A percentile compares a stretch with the other conserved stretches of the same genome.
Evolutionary conservation across 23 tunicate genomes (phyloP).

Genomic region (Oikopleura dioica): DNA sequence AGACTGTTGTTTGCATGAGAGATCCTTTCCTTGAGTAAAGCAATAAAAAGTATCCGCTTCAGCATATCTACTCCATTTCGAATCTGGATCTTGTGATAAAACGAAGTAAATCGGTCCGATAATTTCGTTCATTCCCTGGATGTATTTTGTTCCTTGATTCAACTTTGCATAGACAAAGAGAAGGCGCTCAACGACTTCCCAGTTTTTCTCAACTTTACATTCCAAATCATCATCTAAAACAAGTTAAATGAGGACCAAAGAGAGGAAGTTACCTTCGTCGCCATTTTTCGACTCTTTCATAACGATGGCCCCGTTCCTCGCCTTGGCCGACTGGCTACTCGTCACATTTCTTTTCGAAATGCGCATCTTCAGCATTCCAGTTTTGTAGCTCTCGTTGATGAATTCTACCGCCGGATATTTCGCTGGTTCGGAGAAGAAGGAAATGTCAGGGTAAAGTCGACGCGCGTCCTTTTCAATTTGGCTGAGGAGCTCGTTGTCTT

Average conservation of each 20-base stretch:
- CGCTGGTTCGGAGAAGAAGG: constrained; percentile 29
- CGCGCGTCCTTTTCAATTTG: constrained; percentile 96
- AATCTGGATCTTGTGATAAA: constrained; percentile 54
- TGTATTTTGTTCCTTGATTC: constrained; percentile 86
- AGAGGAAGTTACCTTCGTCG: no score
- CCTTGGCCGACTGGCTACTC: neutral
- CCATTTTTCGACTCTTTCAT: neutral
- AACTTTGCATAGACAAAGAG: constrained; percentile 80
- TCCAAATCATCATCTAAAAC: neutral
- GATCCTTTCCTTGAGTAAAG: constrained; percentile 58
- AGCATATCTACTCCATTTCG: constrained; percentile 50
- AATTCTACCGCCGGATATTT: neutral
- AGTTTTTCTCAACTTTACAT: neutral
- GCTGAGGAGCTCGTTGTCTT: constrained; percentile 48
- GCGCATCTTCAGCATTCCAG: neutral
- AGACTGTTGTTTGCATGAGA: no score
- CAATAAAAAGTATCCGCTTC: constrained; percentile 96
- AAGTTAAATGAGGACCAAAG: no score
- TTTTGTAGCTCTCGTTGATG: neutral
- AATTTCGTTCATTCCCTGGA: constrained; percentile 90
- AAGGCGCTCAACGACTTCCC: constrained; percentile 58
- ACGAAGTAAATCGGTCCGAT: constrained; percentile 80
- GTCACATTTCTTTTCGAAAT: neutral
- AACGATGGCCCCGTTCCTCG: neutral
- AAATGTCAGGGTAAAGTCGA: constrained; percentile 75